These are phyloP conservation scores for Ophion ellenae DNA, from an alignment of 2,888 invertebrate species.

Conservation along the genomic window DNA sequence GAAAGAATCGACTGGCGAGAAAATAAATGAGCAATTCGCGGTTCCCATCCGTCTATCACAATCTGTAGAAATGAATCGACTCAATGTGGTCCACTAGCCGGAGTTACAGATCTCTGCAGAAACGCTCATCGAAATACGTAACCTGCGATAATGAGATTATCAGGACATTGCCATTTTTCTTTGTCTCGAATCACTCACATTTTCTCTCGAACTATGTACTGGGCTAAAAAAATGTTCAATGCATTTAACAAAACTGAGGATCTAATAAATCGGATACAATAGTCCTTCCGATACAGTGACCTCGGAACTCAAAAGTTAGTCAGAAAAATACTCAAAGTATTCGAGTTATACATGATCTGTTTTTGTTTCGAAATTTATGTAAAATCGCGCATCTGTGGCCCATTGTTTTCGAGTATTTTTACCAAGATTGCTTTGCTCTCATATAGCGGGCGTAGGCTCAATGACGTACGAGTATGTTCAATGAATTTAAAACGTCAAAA, in stretches of 20 bases:
- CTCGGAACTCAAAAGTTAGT: too few relatives aligned
- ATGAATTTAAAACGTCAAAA: too few relatives aligned
- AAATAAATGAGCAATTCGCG: conserved; percentile 3
- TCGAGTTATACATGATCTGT: too few relatives aligned
- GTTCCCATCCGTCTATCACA: conserved; percentile 34
- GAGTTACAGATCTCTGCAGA: background rate
- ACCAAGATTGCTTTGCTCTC: too few relatives aligned
- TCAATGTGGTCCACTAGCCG: conserved; percentile 33
- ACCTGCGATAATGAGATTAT: background rate
- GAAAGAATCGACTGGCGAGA: background rate
- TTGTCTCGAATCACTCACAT: background rate
- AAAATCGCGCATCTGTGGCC: too few relatives aligned
- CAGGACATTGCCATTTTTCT: background rate
- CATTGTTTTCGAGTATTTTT: too few relatives aligned
- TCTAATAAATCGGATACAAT: too few relatives aligned
- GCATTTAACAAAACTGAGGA: background rate
- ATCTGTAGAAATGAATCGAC: conserved; percentile 43
- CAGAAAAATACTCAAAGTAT: too few relatives aligned
- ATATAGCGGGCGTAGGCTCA: too few relatives aligned
- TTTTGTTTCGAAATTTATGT: too few relatives aligned
- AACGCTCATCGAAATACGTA: background rate
- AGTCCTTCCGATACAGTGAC: too few relatives aligned
- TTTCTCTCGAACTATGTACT: background rate
- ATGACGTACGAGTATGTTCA: too few relatives aligned
- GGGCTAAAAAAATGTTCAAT: background rate